Evolutionary conservation across 2,797 vertebrate genomes (phyloP).

Genomic region (Cephalopachus bancanus): DNA sequence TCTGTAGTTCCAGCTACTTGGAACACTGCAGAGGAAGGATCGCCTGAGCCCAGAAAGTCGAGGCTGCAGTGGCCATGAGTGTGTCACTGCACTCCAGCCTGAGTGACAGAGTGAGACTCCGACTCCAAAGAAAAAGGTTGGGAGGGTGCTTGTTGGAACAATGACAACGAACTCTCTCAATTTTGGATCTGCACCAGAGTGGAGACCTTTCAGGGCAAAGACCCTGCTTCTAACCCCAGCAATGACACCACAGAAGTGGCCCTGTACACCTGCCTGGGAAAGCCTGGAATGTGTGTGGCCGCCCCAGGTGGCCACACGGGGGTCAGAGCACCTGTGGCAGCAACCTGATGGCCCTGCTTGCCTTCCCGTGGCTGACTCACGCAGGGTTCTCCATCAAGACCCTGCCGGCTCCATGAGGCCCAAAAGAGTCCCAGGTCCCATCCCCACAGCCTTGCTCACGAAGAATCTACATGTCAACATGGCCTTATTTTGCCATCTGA

Average conservation of each 20-base stretch:
- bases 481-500: constrained; percentile 83
- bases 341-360: neutral
- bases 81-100: no score
- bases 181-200: neutral
- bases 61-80: no score
- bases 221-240: neutral
- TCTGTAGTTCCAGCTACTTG: no score
- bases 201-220: neutral
- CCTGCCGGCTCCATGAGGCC: neutral
- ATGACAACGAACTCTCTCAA: neutral
- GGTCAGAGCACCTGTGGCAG: neutral
- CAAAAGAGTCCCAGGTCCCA: neutral
- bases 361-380: neutral
- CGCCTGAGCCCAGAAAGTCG: no score
- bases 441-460: neutral
- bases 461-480: constrained; percentile 75
- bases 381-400: neutral
- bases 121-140: no score
- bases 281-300: neutral
- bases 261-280: neutral
- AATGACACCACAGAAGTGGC: neutral
- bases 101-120: no score
- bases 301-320: neutral
- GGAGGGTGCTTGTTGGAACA: neutral
- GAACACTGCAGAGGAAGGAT: no score